Conservation (phyloP, 2,113 vertebrate genomes). For the Coreoperca whiteheadi region DNA sequence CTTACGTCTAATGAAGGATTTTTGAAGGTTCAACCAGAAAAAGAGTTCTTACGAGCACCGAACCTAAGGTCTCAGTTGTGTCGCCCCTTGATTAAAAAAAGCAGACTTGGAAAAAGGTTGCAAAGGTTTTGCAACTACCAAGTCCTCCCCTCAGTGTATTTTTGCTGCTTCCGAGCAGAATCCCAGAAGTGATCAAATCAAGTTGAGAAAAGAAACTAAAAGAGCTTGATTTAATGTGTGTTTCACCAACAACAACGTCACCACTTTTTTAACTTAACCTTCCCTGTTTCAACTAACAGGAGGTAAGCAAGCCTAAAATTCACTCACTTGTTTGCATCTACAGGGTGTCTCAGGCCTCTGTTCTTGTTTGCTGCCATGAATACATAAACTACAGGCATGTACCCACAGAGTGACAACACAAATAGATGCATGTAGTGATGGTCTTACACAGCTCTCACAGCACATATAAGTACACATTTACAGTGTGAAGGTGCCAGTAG, state of each 20-base stretch:
- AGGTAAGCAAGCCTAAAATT: constrained; percentile 61
- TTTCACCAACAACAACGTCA: constrained; percentile 85
- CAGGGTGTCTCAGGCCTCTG: constrained; percentile 21
- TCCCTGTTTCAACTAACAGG: constrained; percentile 82
- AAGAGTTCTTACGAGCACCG: constrained; percentile 93
- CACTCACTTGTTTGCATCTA: constrained; percentile 13
- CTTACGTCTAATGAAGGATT: constrained; percentile 75
- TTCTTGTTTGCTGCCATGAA: constrained; percentile 9
- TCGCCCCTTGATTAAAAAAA: constrained; percentile 88
- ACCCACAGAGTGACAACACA: constrained; percentile 32
- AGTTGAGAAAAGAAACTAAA: constrained; percentile 94
- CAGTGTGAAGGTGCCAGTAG: constrained; percentile 43
- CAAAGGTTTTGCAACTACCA: constrained; percentile 88
- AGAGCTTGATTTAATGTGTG: constrained; percentile 92
- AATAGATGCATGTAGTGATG: constrained; percentile 21
- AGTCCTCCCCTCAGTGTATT: constrained; percentile 73
- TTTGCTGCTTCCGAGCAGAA: constrained; percentile 87
- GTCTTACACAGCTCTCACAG: constrained; percentile 40
- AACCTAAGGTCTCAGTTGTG: constrained; percentile 72
- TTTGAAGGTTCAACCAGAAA: constrained; percentile 96
- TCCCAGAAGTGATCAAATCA: constrained; percentile 93
- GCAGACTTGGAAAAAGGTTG: constrained; percentile 62
- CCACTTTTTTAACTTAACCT: constrained; percentile 86
- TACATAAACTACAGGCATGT: neutral
- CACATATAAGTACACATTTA: constrained; percentile 47